Percentiles rank a stretch among this genome's conserved stretches.
phyloP scores from a whole-genome alignment of 2,888 invertebrate species.

The Torymus aiolomorphi region DNA sequence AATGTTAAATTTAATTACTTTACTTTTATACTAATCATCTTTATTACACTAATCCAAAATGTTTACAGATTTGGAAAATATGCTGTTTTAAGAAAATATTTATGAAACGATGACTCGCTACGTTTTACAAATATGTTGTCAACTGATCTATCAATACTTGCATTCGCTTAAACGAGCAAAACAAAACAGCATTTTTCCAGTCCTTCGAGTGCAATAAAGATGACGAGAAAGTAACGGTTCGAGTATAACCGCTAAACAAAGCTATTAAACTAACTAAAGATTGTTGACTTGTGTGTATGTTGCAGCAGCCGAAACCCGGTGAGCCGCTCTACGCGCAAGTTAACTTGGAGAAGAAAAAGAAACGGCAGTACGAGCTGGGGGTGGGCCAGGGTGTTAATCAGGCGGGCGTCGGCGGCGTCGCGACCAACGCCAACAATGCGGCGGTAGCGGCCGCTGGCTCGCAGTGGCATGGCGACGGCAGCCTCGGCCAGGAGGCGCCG shows the following conservation, averaged over 20 bases:
- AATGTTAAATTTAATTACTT: background rate
- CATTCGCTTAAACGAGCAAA: no score
- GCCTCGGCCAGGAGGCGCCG: constrained; percentile 63
- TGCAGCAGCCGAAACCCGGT: constrained; percentile 78
- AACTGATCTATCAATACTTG: no score
- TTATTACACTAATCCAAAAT: background rate
- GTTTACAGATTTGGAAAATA: no score
- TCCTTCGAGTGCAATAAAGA: no score
- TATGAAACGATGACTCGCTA: no score
- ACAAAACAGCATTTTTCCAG: no score
- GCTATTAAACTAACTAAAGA: constrained; percentile 59
- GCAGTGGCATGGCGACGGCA: constrained; percentile 68
- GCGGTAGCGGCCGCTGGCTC: constrained; percentile 62
- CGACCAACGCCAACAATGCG: constrained; percentile 61
- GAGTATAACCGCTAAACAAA: constrained; percentile 16
- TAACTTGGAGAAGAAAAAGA: constrained; percentile 81
- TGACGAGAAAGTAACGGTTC: background rate
- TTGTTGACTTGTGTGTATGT: constrained; percentile 72
- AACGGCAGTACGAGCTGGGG: constrained; percentile 76
- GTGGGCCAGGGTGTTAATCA: constrained; percentile 70
- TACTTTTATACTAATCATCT: constrained; percentile 4
- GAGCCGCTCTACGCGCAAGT: constrained; percentile 82
- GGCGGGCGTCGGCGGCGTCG: constrained; percentile 60
- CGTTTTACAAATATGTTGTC: no score
- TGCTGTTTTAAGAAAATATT: no score